Percentiles rank a stretch among this genome's conserved stretches.
These are phyloP conservation scores for Nymphalis polychloros DNA, from an alignment of 2,888 invertebrate genomes.

Conservation along the genomic window DNA sequence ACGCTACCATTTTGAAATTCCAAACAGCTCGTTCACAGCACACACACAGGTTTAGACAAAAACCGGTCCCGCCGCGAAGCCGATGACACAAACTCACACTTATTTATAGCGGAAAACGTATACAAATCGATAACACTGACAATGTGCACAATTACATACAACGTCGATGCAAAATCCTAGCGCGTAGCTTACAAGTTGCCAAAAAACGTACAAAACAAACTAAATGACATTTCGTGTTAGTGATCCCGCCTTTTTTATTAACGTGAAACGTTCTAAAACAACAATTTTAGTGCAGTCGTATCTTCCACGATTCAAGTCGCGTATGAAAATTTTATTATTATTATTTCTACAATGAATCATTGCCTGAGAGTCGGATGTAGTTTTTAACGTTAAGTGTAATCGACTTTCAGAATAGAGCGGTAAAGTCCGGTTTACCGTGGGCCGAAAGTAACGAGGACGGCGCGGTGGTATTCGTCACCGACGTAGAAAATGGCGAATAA, in stretches of 20 bases:
- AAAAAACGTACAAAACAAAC: constrained; percentile 43
- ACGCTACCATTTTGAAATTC: constrained; percentile 45
- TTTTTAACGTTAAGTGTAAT: constrained; percentile 60
- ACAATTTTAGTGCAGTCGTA: constrained; percentile 7
- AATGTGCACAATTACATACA: constrained; percentile 51
- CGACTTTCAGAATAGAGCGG: constrained; percentile 64
- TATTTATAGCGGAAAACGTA: constrained; percentile 78
- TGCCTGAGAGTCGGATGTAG: constrained; percentile 57
- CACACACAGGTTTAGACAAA: constrained; percentile 66
- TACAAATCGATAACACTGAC: constrained; percentile 74
- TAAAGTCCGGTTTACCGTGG: constrained; percentile 72
- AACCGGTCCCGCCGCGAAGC: constrained; percentile 66
- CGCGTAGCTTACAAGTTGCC: constrained; percentile 50
- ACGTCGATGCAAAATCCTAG: constrained; percentile 50
- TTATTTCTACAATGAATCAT: constrained; percentile 77
- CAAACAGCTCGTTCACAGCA: constrained; percentile 49
- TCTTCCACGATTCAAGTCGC: constrained; percentile 36
- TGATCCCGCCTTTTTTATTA: constrained; percentile 57
- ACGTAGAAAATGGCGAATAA: constrained; percentile 81
- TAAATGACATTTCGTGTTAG: constrained; percentile 32
- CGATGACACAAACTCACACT: constrained; percentile 75
- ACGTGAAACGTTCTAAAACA: constrained; percentile 45
- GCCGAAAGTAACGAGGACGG: constrained; percentile 71
- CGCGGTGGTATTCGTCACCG: constrained; percentile 77
- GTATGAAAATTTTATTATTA: constrained; percentile 58